Evolutionary conservation across 2,797 vertebrate species (phyloP).

Genomic region (Poeciliopsis presidionis): DNA sequence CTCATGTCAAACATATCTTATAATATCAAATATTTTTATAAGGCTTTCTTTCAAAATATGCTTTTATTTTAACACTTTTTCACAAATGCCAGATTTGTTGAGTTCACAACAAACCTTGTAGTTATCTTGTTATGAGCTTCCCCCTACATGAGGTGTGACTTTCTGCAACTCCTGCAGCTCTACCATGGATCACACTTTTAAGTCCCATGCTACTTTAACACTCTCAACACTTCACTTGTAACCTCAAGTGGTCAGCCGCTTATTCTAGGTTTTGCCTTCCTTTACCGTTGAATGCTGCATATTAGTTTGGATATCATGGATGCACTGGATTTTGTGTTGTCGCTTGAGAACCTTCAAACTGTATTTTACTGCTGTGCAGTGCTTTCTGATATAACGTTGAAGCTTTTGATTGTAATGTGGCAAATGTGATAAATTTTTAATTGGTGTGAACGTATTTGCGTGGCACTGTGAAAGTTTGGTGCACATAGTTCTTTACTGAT

Average conservation of each 20-base stretch:
- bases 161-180: not conserved
- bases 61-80: not conserved
- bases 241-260: not conserved
- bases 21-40: not conserved
- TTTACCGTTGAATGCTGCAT: not conserved
- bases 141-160: not conserved
- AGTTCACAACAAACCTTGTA: not conserved
- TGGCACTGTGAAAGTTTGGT: not conserved
- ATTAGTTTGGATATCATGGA: not conserved
- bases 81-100: not conserved
- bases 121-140: not conserved
- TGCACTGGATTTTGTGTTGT: not conserved
- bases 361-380: not conserved
- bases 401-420: not conserved
- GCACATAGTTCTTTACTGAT: not conserved
- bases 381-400: not conserved
- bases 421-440: not conserved
- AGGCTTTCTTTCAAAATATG: not conserved
- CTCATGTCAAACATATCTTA: not conserved
- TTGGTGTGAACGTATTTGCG: not conserved
- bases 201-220: not conserved
- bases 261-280: not conserved
- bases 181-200: not conserved
- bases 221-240: not conserved
- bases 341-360: not conserved